Evolutionary conservation across 2,113 vertebrate genomes (phyloP).

Genomic region (Numenius arquata): DNA sequence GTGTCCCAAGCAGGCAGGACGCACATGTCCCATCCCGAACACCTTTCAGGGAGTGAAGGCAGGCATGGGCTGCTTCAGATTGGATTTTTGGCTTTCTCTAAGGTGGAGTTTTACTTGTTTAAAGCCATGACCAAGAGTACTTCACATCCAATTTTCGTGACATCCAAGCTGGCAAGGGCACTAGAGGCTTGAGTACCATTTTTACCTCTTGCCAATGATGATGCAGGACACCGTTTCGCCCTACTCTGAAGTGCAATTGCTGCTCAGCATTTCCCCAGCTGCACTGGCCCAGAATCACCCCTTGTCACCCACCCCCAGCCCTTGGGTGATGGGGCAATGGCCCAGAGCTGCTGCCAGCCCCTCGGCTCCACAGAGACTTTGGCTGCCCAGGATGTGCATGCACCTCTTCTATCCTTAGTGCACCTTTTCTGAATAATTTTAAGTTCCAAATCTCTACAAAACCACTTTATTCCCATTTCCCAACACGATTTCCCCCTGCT

Average conservation of each 20-base stretch:
- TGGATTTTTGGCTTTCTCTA: background rate
- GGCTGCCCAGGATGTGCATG: constrained; percentile 27
- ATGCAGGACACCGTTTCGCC: background rate
- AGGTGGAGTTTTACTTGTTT: background rate
- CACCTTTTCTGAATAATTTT: constrained; percentile 52
- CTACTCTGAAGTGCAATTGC: background rate
- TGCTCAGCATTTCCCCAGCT: too few relatives aligned
- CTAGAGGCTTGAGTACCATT: background rate
- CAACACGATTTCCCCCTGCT: background rate
- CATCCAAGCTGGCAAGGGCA: background rate
- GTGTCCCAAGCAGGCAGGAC: too few relatives aligned
- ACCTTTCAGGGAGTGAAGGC: accelerated
- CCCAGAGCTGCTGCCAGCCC: background rate
- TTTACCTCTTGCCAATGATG: accelerated
- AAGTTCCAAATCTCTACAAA: constrained; percentile 52
- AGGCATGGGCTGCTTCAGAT: background rate
- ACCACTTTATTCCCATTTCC: constrained; percentile 53
- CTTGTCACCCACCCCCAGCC: background rate
- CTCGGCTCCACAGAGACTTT: background rate
- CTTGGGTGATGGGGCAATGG: background rate
- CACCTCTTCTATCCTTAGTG: constrained; percentile 28
- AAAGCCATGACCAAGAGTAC: background rate
- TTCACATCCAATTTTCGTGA: background rate
- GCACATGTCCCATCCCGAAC: too few relatives aligned
- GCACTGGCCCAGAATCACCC: background rate